Evolutionary conservation across 2,113 vertebrate species (phyloP).

Genomic region (Menura novaehollandiae): DNA sequence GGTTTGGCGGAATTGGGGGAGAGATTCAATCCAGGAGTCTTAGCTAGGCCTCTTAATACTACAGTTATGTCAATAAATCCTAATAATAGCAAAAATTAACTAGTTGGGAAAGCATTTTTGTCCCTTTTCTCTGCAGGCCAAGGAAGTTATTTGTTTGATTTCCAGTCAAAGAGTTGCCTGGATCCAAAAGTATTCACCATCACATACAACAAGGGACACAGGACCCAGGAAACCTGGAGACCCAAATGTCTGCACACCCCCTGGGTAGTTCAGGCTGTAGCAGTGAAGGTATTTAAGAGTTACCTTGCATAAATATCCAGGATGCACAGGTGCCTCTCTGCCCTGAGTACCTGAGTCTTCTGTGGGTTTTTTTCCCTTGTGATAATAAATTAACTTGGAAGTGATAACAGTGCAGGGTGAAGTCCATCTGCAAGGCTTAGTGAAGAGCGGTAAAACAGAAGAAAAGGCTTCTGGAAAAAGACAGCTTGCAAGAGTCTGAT

Average conservation of each 20-base stretch:
- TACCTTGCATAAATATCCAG: not conserved
- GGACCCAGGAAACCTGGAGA: not conserved
- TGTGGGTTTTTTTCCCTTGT: not conserved
- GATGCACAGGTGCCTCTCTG: not conserved
- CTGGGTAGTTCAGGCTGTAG: not conserved
- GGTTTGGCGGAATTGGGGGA: not conserved
- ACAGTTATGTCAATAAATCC: not conserved
- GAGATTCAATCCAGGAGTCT: not conserved
- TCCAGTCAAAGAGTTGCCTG: not conserved
- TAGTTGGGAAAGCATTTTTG: not conserved
- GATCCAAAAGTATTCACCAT: not conserved
- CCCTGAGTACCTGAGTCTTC: not conserved
- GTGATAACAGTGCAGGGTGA: not conserved
- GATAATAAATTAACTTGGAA: not conserved
- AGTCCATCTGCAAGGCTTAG: not conserved
- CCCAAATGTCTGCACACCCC: not conserved
- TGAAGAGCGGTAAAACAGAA: not conserved
- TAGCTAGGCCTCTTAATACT: not conserved
- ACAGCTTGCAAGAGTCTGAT: not conserved
- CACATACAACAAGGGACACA: not conserved
- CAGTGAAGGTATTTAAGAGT: not conserved
- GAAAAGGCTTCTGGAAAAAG: not conserved
- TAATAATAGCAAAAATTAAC: not conserved
- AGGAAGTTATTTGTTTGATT: slow-evolving; percentile 14
- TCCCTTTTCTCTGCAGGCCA: not conserved